Conservation (phyloP, 2,888 invertebrate genomes). For the Rhamnusium bicolor region DNA sequence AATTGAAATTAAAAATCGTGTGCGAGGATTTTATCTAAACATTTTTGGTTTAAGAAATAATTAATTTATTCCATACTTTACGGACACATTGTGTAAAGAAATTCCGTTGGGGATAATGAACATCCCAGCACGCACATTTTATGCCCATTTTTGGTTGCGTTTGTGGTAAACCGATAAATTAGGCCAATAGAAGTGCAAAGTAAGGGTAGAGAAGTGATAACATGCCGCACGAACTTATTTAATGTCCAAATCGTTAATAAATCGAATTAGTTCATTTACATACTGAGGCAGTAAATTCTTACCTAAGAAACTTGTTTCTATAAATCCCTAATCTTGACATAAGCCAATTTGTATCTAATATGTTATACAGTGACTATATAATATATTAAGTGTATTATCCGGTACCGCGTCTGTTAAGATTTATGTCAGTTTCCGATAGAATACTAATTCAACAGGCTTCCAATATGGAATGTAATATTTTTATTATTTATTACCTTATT, state of each 20-base stretch:
- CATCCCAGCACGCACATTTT: constrained; percentile 9
- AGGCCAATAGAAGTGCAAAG: neutral
- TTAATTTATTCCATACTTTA: too few relatives aligned
- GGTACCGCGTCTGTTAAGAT: constrained; percentile 10
- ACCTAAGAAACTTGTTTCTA: constrained; percentile 35
- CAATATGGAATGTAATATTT: constrained; percentile 5
- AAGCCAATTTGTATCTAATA: constrained; percentile 48
- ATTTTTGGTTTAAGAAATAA: too few relatives aligned
- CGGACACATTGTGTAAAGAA: too few relatives aligned
- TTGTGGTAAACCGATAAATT: constrained; percentile 15
- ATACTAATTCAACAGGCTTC: constrained; percentile 25
- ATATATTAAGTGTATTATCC: constrained; percentile 36
- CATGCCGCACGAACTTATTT: constrained; percentile 3
- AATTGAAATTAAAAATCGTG: too few relatives aligned
- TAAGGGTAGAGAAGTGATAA: constrained; percentile 4
- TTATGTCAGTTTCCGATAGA: constrained; percentile 23
- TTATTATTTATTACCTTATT: constrained; percentile 24
- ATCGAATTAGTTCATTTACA: constrained; percentile 9
- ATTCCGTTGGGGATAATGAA: constrained; percentile 7
- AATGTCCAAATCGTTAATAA: constrained; percentile 3
- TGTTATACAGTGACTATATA: constrained; percentile 45
- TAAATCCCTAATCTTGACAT: constrained; percentile 41
- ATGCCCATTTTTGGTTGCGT: neutral
- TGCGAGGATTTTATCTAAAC: too few relatives aligned
- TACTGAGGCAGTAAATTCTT: constrained; percentile 21